Evolutionary conservation across 2,113 vertebrate species (phyloP).

Genomic region (Myotis brandtii): DNA sequence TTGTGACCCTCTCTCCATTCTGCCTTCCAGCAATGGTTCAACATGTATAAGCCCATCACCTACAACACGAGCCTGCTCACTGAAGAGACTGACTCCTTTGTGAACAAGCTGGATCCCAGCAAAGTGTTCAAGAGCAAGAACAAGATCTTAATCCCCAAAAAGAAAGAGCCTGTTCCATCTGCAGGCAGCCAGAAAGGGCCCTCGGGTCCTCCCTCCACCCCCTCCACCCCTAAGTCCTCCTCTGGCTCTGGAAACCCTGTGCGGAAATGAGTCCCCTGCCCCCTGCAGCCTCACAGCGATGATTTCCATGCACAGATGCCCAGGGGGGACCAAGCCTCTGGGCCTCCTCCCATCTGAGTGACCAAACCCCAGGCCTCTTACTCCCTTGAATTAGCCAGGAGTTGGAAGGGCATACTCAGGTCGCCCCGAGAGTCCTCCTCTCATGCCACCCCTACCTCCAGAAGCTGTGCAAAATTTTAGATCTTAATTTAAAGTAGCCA

Average conservation of each 20-base stretch:
- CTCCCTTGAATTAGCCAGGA: neutral
- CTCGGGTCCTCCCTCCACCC: constrained; percentile 63
- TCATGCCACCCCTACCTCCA: neutral
- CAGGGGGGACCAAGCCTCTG: neutral
- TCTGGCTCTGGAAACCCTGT: constrained; percentile 70
- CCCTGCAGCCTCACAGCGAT: neutral
- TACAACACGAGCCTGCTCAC: constrained; percentile 86
- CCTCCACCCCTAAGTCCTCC: constrained; percentile 82
- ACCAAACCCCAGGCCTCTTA: neutral
- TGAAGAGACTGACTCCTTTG: constrained; percentile 88
- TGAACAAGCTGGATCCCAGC: constrained; percentile 95
- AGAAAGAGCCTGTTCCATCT: constrained; percentile 88
- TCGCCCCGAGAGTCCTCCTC: neutral
- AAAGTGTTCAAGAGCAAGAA: constrained; percentile 94
- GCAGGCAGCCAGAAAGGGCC: constrained; percentile 82
- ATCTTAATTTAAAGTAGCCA: neutral
- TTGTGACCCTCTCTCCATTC: constrained; percentile 5
- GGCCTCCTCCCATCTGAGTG: neutral
- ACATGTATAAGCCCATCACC: constrained; percentile 95
- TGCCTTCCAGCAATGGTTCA: constrained; percentile 95
- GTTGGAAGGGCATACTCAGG: neutral
- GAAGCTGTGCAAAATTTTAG: neutral
- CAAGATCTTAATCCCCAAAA: constrained; percentile 91
- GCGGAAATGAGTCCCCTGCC: constrained; percentile 72
- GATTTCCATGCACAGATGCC: neutral